Base-by-base conservation (phyloP, 2,888 invertebrate species). In the Syrista parreyssii region DNA sequence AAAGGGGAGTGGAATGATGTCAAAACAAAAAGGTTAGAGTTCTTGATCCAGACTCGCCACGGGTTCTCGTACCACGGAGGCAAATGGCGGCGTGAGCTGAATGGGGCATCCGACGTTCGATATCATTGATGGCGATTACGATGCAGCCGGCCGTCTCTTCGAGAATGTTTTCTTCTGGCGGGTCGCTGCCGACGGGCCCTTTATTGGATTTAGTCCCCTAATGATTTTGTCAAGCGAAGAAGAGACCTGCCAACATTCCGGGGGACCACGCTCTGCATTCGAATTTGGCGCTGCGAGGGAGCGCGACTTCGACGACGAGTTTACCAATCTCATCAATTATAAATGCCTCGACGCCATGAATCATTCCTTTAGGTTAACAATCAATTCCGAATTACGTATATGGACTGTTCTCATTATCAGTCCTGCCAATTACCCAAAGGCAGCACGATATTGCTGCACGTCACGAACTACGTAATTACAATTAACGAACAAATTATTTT, bases 131-230 rank as follows among this genome's bases (percentile, higher is more conserved):
- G 84, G 74, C 84, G 86, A 88, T 88, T 86, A 86, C 87, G 85
- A 88, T 88, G 86, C 88, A 82, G 83, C 82, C 84, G 87, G 87
- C 86, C 87, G 85, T 82, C 83, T 86, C 84, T 77, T 75, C 80
- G 84, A 84, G 88, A 88, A 88, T 88, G 88, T 87, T 88, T 88
- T 88, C 86, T 88, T 88, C 82, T 84, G 79, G 72, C 77, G 69
- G 75, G 82, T 11, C 75, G 78, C 83, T 79, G 80, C 78, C 82
- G 82, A 82, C 80, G 82, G 80, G 79, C 81, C 87, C 87, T 87
- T 88, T 88, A 88, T 88, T 88, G 86, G 86, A 88, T 88, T 88
- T 88, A 87, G 88, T 84, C 86, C 85, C 84, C 86, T 88, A 88
- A 88, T 88, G 87, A 88, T 88, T 88, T 88, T 86, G 87, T 88